Conservation (phyloP, 1,140 invertebrate species). For the Atta texana region DNA sequence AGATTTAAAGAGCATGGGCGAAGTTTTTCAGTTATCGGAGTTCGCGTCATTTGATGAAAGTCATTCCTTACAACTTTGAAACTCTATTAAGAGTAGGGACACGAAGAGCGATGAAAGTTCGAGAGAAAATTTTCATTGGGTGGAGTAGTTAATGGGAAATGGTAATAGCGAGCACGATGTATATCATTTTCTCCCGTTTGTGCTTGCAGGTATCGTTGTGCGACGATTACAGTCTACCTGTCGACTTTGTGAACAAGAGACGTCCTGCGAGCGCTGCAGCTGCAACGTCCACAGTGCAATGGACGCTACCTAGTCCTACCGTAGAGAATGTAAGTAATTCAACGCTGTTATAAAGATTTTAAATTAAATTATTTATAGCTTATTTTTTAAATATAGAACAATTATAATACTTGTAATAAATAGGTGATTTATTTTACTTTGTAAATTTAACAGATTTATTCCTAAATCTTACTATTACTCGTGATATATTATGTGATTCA, state of each 20-base stretch:
- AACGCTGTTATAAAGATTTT: not conserved
- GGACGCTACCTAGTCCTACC: conserved; percentile 88
- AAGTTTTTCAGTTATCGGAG: conserved; percentile 60
- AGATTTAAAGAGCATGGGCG: conserved; percentile 13
- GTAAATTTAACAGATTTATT: not conserved
- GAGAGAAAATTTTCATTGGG: conserved; percentile 33
- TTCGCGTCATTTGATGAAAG: conserved; percentile 49
- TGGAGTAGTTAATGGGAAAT: conserved; percentile 36
- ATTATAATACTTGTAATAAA: not conserved
- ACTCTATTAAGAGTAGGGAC: conserved; percentile 41
- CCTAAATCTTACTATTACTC: not conserved
- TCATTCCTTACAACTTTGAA: conserved; percentile 45
- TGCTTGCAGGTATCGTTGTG: conserved; percentile 91
- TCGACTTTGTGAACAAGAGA: conserved; percentile 91
- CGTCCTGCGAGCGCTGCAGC: conserved; percentile 88
- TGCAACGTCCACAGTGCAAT: conserved; percentile 86
- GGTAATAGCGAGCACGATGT: conserved; percentile 30
- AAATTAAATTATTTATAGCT: not conserved
- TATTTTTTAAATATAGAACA: not conserved
- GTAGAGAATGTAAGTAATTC: conserved; percentile 87
- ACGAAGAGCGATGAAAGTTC: conserved; percentile 39
- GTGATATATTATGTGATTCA: not conserved
- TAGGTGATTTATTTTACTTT: not conserved
- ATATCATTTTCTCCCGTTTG: conserved; percentile 62
- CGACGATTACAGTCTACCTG: conserved; percentile 93